A percentile compares a stretch with the other conserved stretches of the same genome.
phyloP scores from a whole-genome alignment of 2,888 invertebrate species.

The Melinopterus prodromus region DNA sequence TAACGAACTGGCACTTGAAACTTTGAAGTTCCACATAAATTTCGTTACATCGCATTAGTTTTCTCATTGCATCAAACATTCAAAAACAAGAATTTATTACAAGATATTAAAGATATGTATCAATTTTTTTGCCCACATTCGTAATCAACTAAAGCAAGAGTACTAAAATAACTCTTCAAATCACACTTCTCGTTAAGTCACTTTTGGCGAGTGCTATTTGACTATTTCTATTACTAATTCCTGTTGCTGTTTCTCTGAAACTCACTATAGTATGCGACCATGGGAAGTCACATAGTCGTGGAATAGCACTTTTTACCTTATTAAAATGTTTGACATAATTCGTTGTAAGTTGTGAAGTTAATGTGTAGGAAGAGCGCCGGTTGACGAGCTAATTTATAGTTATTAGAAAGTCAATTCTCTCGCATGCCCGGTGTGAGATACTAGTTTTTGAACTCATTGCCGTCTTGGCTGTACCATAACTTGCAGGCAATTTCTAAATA shows the following conservation, averaged over 20 bases:
- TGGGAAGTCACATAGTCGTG: neutral
- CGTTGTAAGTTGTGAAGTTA: neutral
- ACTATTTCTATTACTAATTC: too few species aligned
- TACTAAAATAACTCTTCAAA: too few species aligned
- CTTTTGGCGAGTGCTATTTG: too few species aligned
- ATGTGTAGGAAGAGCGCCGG: conserved; percentile 8
- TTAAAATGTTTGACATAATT: conserved; percentile 25
- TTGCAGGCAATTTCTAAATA: neutral
- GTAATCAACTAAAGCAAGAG: too few species aligned
- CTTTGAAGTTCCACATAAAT: too few species aligned
- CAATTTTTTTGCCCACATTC: too few species aligned
- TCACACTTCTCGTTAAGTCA: too few species aligned
- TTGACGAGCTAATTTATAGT: conserved; percentile 26
- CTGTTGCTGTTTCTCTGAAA: neutral
- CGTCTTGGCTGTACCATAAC: neutral
- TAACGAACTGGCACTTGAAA: too few species aligned
- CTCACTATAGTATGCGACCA: neutral
- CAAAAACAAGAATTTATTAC: too few species aligned
- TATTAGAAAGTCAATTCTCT: conserved; percentile 24
- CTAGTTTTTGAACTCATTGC: conserved; percentile 15
- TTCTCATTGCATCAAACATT: too few species aligned
- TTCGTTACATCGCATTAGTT: too few species aligned
- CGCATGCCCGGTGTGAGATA: conserved; percentile 19
- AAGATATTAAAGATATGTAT: too few species aligned
- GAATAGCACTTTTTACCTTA: conserved; percentile 24